Evolutionary conservation across 2,888 invertebrate genomes (phyloP).

Genomic region (Dryococelus australis): DNA sequence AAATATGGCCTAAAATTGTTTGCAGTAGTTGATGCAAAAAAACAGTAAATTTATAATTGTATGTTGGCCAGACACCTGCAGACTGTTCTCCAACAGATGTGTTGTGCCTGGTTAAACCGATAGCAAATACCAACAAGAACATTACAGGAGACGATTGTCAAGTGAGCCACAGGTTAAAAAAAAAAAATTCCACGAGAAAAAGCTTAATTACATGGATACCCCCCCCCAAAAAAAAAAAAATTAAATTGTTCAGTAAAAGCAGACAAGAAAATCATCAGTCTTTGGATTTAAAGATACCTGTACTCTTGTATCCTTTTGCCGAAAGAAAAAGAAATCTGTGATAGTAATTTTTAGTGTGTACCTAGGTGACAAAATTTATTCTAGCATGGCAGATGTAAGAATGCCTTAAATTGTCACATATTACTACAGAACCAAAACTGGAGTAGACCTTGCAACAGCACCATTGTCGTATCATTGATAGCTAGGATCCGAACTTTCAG

Average conservation of each 20-base stretch:
- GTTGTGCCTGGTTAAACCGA: conserved; percentile 41
- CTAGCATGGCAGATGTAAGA: conserved; percentile 13
- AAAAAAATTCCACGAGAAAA: conserved; percentile 29
- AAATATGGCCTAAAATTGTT: conserved; percentile 52
- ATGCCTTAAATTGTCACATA: too few species aligned
- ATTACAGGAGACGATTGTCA: conserved; percentile 44
- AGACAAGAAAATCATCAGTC: conserved; percentile 18
- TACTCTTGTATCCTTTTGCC: too few species aligned
- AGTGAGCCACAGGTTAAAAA: conserved; percentile 38
- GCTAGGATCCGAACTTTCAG: too few species aligned
- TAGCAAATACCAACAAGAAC: conserved; percentile 44
- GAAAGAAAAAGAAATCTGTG: too few species aligned
- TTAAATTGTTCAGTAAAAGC: neutral
- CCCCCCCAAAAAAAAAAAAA: conserved; percentile 35
- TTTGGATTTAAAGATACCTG: conserved; percentile 39
- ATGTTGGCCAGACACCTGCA: conserved; percentile 46
- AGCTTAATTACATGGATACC: too few species aligned
- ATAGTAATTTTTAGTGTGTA: too few species aligned
- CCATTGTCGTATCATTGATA: too few species aligned
- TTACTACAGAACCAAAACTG: conserved; percentile 27
- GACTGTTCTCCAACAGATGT: conserved; percentile 46
- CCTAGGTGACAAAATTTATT: too few species aligned
- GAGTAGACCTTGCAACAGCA: conserved; percentile 35
- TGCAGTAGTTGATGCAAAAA: conserved; percentile 47
- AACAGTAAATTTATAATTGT: conserved; percentile 47